phyloP scores from a whole-genome alignment of 2,113 vertebrate species.

The Xiphias gladius region DNA sequence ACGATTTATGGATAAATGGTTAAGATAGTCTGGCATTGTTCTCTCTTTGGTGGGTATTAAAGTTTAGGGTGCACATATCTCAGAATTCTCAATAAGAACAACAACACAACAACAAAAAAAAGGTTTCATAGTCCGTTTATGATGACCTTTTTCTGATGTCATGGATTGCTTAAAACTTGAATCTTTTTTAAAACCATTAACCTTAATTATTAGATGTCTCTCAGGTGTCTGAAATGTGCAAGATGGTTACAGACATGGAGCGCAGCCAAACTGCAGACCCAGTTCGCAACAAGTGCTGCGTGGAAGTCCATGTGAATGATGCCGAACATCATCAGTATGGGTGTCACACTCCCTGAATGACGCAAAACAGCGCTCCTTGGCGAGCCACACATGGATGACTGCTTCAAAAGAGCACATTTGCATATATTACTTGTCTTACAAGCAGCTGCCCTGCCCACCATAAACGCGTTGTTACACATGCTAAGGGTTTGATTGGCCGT shows the following conservation, averaged over 20 bases:
- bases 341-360: slow-evolving; percentile 52
- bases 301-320: slow-evolving; percentile 22
- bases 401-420: slow-evolving; percentile 57
- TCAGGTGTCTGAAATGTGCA: slow-evolving; percentile 21
- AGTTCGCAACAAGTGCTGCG: slow-evolving; percentile 3
- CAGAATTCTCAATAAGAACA: neutral
- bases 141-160: slow-evolving; percentile 16
- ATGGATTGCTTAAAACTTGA: slow-evolving; percentile 1
- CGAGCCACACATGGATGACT: slow-evolving; percentile 17
- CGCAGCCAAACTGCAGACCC: slow-evolving; percentile 20
- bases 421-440: slow-evolving; percentile 52
- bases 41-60: slow-evolving; percentile 21
- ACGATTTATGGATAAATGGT: slow-evolving; percentile 42
- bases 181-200: slow-evolving; percentile 12
- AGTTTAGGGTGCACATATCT: neutral
- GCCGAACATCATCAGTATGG: slow-evolving; percentile 52
- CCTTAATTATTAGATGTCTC: slow-evolving; percentile 5
- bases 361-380: slow-evolving; percentile 17
- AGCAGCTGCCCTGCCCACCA: slow-evolving; percentile 33
- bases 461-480: slow-evolving; percentile 35
- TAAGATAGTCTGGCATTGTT: slow-evolving; percentile 15
- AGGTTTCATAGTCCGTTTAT: neutral
- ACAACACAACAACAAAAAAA: no score
- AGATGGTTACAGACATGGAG: slow-evolving; percentile 21
- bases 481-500: slow-evolving; percentile 43